phyloP scores from a whole-genome alignment of 2,888 invertebrate species.

The Gonocerus acuteangulatus region DNA sequence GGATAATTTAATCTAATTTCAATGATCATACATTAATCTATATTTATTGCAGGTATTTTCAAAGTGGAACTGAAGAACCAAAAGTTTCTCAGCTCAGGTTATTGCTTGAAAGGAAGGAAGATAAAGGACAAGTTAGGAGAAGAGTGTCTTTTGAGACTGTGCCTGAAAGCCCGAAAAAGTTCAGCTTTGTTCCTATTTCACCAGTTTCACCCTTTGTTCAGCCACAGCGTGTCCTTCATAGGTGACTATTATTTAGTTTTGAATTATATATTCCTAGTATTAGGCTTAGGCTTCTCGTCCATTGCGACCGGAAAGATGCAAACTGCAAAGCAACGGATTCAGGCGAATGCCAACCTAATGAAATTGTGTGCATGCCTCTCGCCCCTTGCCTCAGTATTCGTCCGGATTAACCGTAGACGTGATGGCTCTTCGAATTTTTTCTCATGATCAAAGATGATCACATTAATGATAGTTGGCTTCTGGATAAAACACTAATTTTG shows the following conservation, averaged over 20 bases:
- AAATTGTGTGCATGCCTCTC: too few relatives aligned
- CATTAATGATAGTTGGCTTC: too few relatives aligned
- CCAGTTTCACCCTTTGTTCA: slow-evolving; percentile 29
- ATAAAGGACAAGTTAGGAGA: slow-evolving; percentile 43
- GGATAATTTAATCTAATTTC: too few relatives aligned
- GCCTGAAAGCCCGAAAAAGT: slow-evolving; percentile 62
- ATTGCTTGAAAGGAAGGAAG: slow-evolving; percentile 58
- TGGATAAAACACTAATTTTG: too few relatives aligned
- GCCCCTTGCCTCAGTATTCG: too few relatives aligned
- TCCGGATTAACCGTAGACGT: too few relatives aligned
- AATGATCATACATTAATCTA: neutral
- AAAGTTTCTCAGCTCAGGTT: slow-evolving; percentile 58
- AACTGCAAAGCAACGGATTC: too few relatives aligned
- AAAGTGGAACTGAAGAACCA: slow-evolving; percentile 12
- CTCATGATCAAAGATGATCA: too few relatives aligned
- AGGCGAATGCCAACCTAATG: too few relatives aligned
- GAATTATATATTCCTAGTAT: neutral
- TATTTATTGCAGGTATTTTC: slow-evolving; percentile 18
- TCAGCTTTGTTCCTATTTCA: slow-evolving; percentile 79
- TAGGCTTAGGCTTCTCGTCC: too few relatives aligned
- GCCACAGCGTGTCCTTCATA: slow-evolving; percentile 20
- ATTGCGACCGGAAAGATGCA: too few relatives aligned
- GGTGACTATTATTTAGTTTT: neutral
- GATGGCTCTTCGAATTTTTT: too few relatives aligned
- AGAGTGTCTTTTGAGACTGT: slow-evolving; percentile 53